Base-by-base conservation (phyloP, 1,140 invertebrate genomes). In the Ridgeia piscesae region DNA sequence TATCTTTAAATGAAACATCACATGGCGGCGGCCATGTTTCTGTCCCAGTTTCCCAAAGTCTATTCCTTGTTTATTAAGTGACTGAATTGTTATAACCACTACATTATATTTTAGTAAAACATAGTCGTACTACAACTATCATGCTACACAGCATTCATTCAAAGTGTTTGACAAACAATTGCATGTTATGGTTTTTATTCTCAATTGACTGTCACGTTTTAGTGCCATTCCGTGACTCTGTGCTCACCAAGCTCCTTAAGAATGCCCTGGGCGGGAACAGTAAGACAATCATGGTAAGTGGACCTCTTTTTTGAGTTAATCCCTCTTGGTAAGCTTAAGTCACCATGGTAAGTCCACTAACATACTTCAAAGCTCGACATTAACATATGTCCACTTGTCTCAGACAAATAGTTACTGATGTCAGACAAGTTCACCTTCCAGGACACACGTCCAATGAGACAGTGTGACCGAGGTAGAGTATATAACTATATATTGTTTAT, bases 221-320 rank as follows among this genome's bases (percentile, higher is more conserved):
- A 95, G 96, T 97, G 34, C 97, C 97, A 50, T 97, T 96, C 93
- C 94, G 97, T 94, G 97, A 97, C 94, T 97, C 97, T 6, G 96
- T 96, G 2, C 94, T 97, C 91, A 97, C 97, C 1, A 96, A 96
- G 93, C 95, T 97, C 35, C 94, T 97, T n/a, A 97, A 97, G 97
- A 98, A 99, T 96, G 99, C 99, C 96, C 97, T 99, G n/a, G 99
- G 99, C 92, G 99, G 99, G 48, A 99, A 99, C 96, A 99, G 98
- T 95, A 98, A 98, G 96, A 99, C 99, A 93, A 98, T 99, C 17
- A 77, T 77, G 58, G 58, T 77, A 21, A 77, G 58, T 8, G 11
- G 27, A 27, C 27, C 27, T 31, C 58, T 77, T 4, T 27, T 77
- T n/a, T n/a, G 27, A 77, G 58, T 8, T 77, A 77, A 27, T 77